Base-by-base conservation (phyloP, 2,888 invertebrate species). In the Ceramica pisi region DNA sequence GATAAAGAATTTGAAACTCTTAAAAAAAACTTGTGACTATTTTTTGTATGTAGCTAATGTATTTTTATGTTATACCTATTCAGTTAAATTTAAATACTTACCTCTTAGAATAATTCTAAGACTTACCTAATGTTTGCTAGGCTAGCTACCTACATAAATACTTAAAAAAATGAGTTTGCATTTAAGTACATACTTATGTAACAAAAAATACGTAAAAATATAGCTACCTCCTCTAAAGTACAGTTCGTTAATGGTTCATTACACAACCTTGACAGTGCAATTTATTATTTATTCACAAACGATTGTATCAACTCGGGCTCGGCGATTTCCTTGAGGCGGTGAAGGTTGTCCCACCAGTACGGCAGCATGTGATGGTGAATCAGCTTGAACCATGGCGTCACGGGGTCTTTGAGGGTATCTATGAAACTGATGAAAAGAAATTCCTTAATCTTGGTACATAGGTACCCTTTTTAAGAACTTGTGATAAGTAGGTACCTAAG, bases 381-480 rank as follows among this genome's bases (percentile, higher is more conserved):
- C 12, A 98, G 93, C 67, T 96, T 90, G 89, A 99, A 99, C 99
- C 99, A 99, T 0, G 99, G 99, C 1, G 98, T 98, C 68, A 98
- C 89, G 0, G 97, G 97, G 0, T 96, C 96, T 74, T 96, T 91
- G 67, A 97, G 91, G 48, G 96, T 66, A 23, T 48, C 64, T 23
- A 81, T 55, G 57, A 81, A 80, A 67, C 80, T 80, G 41, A 67
- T 38, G 7, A 51, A n/a, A 35, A 77, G 0, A n/a, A 12, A 46
- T 46, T 46, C 16, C 46, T 46, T 46, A 46, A 19, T 46, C 8
- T 19, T 46, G 46, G 19, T 46, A 8, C 19, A 46, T 19, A 46
- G 7, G 46, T 8, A n/a, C n/a, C n/a, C n/a, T n/a, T 7, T 46
- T 19, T 46, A 46, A 19, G 46, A 7, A 2, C 41, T 46, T 19